Evolutionary conservation across 2,797 vertebrate species (phyloP), one percentile per base, ranked within the genome.

Genomic region (Paramormyrops hopkinsi): DNA sequence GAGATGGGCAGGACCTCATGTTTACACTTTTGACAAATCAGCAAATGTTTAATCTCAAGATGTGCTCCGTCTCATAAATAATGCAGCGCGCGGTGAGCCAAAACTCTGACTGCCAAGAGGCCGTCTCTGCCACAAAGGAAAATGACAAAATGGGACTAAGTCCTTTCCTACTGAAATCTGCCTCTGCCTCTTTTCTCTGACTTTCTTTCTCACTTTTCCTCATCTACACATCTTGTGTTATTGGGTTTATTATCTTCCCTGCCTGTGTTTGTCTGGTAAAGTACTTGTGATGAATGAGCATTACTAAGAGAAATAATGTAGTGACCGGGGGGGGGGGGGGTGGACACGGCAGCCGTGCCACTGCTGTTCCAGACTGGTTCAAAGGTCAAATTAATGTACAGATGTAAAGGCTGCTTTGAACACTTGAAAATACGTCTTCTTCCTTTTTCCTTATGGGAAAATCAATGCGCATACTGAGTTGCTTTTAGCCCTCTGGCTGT

Each of bases 1-100:
- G 96, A 97, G 96, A 97, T 96, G 95, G 95, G 96, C 96, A 95
- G 95, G 95, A 96, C 94, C 95, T 96, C 94, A 83, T 95, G 96
- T 95, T 97, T 95, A 94, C 94, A 96, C 96, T 97, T 97, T 96
- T 97, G 96, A 97, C 96, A 97, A 97, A 98, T 97, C 97, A 97
- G 97, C 96, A 95, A 96, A 96, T 97, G 96, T 97, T 97, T 96
- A 95, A 96, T 97, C 95, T 97, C 94, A 95, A 95, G 95, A 96
- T 97, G 96, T 93, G 95, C 95, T 92, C 86, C 33, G 0, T 90
- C 95, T 97, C 96, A 96, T 97, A 96, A 96, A 97, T 97, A 97
- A 97, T 97, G 96, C 96, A 97, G 95, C 90, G 87, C 19, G 59
- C 65, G 29, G 91, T 48, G 73, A 93, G 90, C 92, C 93, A 87